A percentile compares a stretch with the other conserved stretches of the same genome.
Conservation (phyloP, 2,113 vertebrate species). For the Martes martes region DNA sequence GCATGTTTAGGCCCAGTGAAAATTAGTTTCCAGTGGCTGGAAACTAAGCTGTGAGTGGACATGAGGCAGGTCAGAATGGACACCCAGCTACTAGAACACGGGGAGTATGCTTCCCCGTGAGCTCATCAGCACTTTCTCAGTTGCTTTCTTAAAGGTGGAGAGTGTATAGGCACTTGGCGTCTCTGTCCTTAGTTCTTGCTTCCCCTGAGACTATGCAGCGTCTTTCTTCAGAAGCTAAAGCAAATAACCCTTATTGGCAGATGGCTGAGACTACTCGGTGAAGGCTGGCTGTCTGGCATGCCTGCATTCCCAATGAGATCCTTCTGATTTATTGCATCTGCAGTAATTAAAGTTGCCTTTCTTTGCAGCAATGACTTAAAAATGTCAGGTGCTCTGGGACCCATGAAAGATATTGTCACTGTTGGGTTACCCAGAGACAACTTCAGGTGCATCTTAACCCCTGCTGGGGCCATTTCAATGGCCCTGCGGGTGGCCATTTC, state of each 20-base stretch:
- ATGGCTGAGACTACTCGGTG: slow-evolving; percentile 75
- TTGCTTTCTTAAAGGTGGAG: background rate
- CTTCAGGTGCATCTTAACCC: background rate
- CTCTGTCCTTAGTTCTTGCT: background rate
- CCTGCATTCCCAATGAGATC: slow-evolving; percentile 77
- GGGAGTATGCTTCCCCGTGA: background rate
- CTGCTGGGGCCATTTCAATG: background rate
- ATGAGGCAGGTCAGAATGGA: background rate
- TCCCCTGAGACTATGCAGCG: slow-evolving; percentile 43
- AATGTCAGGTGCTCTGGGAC: slow-evolving; percentile 62
- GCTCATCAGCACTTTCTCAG: background rate
- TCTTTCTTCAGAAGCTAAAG: slow-evolving; percentile 44
- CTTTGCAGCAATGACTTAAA: slow-evolving; percentile 59
- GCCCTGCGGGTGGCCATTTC: no score
- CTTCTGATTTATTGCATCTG: slow-evolving; percentile 84
- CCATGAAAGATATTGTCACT: background rate
- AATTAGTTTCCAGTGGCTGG: background rate
- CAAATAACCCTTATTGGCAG: slow-evolving; percentile 66
- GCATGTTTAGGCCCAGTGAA: background rate
- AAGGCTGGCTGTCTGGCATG: slow-evolving; percentile 55
- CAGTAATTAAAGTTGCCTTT: slow-evolving; percentile 81
- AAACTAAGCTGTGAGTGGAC: background rate
- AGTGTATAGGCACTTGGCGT: background rate
- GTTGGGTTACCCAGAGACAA: background rate
- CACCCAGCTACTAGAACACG: background rate